Percentiles rank a stretch among this genome's conserved stretches.
phyloP scores from a whole-genome alignment of 2,888 invertebrate species.

The Amiota mariae region DNA sequence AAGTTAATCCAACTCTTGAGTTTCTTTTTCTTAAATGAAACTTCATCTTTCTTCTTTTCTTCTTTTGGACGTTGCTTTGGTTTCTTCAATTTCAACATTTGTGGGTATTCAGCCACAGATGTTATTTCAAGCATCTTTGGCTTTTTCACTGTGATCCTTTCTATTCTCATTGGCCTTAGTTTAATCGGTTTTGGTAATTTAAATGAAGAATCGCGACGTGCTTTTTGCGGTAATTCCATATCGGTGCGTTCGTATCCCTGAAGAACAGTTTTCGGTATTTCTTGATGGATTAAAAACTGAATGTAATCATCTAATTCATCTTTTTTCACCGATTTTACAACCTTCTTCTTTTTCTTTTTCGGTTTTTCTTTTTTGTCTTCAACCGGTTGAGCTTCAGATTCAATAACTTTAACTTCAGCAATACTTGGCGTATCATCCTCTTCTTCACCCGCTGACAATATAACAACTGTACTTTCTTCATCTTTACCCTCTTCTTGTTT shows the following conservation, averaged over 20 bases:
- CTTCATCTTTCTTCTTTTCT: slow-evolving; percentile 75
- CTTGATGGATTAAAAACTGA: slow-evolving; percentile 71
- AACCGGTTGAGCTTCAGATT: slow-evolving; percentile 46
- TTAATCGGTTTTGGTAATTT: slow-evolving; percentile 57
- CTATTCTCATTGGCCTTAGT: slow-evolving; percentile 76
- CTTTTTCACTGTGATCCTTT: slow-evolving; percentile 76
- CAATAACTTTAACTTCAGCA: slow-evolving; percentile 40
- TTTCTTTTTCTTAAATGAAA: slow-evolving; percentile 80
- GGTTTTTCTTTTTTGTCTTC: slow-evolving; percentile 51
- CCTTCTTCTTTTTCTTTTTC: slow-evolving; percentile 63
- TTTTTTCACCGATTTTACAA: slow-evolving; percentile 63
- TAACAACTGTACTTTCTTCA: slow-evolving; percentile 59
- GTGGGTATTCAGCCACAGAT: slow-evolving; percentile 77
- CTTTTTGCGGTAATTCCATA: slow-evolving; percentile 67
- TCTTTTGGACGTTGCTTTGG: slow-evolving; percentile 68
- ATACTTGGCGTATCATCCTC: slow-evolving; percentile 45
- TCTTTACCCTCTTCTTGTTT: slow-evolving; percentile 62
- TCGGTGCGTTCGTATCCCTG: slow-evolving; percentile 72
- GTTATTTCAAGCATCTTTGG: slow-evolving; percentile 78
- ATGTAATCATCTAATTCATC: slow-evolving; percentile 72
- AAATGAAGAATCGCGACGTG: slow-evolving; percentile 64
- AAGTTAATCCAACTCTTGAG: slow-evolving; percentile 82
- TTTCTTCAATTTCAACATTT: slow-evolving; percentile 79
- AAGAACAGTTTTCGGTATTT: slow-evolving; percentile 72
- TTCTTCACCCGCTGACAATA: slow-evolving; percentile 55